Evolutionary conservation across 1,140 invertebrate genomes (phyloP).

Genomic region (Brachionus asplanchnoidis): DNA sequence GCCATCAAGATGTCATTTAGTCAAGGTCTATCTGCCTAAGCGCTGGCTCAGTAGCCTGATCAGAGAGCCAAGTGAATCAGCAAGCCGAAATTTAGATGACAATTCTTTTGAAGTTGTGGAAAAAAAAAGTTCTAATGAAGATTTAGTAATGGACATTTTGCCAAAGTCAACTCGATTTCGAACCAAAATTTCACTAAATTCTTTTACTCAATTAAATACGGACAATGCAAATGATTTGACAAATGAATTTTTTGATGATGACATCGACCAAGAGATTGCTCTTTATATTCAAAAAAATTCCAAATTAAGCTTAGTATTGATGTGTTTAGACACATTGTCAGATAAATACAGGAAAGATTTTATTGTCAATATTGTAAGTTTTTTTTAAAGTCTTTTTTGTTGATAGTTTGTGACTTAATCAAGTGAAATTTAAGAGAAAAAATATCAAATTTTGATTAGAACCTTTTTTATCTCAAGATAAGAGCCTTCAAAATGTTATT

Average conservation of each 20-base stretch:
- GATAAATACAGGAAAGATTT: background rate
- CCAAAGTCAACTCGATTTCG: background rate
- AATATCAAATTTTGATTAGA: background rate
- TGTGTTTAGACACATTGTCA: background rate
- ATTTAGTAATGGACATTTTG: slow-evolving; percentile 25
- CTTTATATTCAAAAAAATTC: slow-evolving; percentile 33
- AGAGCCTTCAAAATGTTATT: background rate
- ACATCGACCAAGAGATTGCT: background rate
- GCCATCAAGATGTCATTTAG: background rate
- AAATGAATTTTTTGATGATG: background rate
- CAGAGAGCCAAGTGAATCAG: background rate
- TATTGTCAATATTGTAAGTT: slow-evolving; percentile 4
- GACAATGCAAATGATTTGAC: background rate
- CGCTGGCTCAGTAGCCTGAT: background rate
- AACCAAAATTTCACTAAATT: background rate
- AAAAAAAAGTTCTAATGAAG: background rate
- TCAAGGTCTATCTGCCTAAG: background rate
- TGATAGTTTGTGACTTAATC: background rate
- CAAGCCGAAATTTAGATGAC: background rate
- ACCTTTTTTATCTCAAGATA: background rate
- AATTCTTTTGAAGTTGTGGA: background rate
- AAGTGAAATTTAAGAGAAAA: background rate
- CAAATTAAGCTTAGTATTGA: background rate
- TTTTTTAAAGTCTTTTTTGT: background rate
- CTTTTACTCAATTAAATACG: background rate